Evolutionary conservation across 35 echinoderm and acorn worm species (phyloP).

Genomic region (Lytechinus variegatus): DNA sequence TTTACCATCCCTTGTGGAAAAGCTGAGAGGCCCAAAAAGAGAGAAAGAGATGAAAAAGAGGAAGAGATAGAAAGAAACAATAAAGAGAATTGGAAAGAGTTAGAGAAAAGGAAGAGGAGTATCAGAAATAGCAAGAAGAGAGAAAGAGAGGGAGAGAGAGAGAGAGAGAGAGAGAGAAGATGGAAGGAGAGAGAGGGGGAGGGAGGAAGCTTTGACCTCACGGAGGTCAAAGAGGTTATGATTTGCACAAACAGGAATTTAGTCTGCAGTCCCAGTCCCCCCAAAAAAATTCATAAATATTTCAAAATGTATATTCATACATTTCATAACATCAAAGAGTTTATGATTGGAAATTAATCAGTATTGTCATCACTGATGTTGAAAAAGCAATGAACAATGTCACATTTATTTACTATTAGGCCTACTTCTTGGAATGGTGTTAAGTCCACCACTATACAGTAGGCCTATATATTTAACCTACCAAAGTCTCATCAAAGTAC

Average conservation of each 20-base stretch:
- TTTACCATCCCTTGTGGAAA: neutral
- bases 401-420: too few species aligned
- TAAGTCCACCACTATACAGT: too few species aligned
- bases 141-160: neutral
- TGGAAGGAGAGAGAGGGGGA: neutral
- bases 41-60: neutral
- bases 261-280: neutral
- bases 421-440: too few species aligned
- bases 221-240: neutral
- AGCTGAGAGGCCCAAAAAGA: neutral
- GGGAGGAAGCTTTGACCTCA: slow-evolving; percentile 29
- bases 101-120: neutral
- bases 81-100: too few species aligned
- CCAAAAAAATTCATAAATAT: neutral
- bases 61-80: neutral
- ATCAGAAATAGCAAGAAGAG: too few species aligned
- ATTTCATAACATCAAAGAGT: too few species aligned
- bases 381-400: too few species aligned
- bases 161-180: neutral
- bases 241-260: neutral
- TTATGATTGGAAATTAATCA: too few species aligned
- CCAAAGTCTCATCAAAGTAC: too few species aligned
- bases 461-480: too few species aligned
- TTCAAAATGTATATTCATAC: neutral
- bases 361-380: too few species aligned